Evolutionary conservation across 2,888 invertebrate genomes (phyloP).

Genomic region (Apotomis betuletana): DNA sequence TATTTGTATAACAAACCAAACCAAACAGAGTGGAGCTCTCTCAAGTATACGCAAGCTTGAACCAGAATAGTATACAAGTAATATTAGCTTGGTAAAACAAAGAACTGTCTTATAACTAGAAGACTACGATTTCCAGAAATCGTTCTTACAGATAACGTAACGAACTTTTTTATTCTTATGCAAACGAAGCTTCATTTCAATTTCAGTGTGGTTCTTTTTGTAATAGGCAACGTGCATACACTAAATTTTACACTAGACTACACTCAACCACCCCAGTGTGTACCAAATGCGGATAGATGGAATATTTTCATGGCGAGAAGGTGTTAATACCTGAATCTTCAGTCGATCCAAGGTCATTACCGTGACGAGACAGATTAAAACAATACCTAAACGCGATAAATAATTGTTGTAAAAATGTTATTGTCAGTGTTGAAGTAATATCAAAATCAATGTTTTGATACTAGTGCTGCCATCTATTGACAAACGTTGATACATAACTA

Average conservation of each 20-base stretch:
- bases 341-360: too few relatives aligned
- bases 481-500: too few relatives aligned
- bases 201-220: neutral
- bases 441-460: too few relatives aligned
- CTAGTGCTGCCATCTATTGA: too few relatives aligned
- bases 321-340: too few relatives aligned
- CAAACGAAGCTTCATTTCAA: slow-evolving; percentile 13
- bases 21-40: slow-evolving; percentile 17
- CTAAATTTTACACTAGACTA: too few relatives aligned
- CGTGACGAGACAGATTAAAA: too few relatives aligned
- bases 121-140: slow-evolving; percentile 8
- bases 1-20: slow-evolving; percentile 21
- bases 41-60: slow-evolving; percentile 12
- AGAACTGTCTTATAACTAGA: neutral
- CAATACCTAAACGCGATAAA: too few relatives aligned
- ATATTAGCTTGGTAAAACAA: neutral
- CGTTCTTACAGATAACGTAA: slow-evolving; percentile 18
- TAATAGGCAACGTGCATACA: neutral
- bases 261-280: too few relatives aligned
- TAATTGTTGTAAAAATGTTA: neutral
- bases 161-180: slow-evolving; percentile 12
- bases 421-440: neutral
- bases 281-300: too few relatives aligned
- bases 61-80: neutral
- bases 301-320: too few relatives aligned